Evolutionary conservation across 2,113 vertebrate genomes (phyloP).

Genomic region (Rhabdomys dilectus): DNA sequence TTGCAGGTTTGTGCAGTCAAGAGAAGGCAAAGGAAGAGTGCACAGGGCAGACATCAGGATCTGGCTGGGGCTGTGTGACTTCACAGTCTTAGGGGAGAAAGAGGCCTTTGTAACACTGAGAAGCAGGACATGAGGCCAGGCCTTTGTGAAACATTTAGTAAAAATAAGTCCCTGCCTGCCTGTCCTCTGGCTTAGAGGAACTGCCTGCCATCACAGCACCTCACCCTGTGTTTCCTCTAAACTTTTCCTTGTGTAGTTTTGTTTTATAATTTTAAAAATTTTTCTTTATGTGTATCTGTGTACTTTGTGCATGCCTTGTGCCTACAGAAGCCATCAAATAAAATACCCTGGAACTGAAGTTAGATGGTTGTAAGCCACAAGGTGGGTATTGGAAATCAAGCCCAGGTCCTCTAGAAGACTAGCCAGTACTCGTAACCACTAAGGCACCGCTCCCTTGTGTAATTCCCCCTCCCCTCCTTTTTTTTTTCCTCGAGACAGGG

Average conservation of each 20-base stretch:
- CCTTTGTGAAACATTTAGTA: background rate
- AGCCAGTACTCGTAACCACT: background rate
- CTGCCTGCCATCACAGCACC: background rate
- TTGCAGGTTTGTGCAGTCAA: background rate
- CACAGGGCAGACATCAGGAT: background rate
- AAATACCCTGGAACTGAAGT: background rate
- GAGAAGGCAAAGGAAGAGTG: background rate
- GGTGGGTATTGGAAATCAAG: background rate
- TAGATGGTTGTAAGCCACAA: background rate
- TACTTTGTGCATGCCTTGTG: background rate
- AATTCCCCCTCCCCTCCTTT: background rate
- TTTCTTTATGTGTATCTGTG: background rate
- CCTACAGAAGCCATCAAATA: background rate
- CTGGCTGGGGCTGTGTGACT: background rate
- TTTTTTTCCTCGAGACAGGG: background rate
- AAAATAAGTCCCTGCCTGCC: background rate
- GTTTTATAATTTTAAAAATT: background rate
- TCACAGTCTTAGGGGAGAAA: background rate
- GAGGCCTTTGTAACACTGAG: background rate
- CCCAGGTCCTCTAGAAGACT: background rate
- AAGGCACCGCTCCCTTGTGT: background rate
- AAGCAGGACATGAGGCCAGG: background rate
- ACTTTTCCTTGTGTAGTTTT: background rate
- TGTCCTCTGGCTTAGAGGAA: background rate
- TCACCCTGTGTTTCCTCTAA: background rate